These are phyloP conservation scores for Mactra quadrangularis DNA, from an alignment of 1,140 invertebrate genomes.

Conservation along the genomic window DNA sequence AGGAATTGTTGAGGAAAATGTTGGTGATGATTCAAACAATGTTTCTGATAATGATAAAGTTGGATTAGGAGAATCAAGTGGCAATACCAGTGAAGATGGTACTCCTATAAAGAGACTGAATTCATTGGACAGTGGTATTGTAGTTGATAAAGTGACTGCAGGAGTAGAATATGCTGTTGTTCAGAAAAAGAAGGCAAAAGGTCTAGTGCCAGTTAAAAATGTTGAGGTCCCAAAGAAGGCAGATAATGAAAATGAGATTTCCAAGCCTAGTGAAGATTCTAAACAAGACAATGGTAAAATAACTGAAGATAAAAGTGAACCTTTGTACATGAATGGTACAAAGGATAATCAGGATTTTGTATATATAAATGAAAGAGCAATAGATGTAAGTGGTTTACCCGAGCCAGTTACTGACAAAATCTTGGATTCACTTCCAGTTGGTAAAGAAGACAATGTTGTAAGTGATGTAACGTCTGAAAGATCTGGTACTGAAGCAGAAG, in stretches of 20 bases:
- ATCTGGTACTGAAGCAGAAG: constrained; percentile 7
- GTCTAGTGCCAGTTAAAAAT: not conserved
- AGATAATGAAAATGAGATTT: not conserved
- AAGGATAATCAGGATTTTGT: constrained; percentile 53
- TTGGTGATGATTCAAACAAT: not conserved
- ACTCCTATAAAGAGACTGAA: not conserved
- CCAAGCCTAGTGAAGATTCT: not conserved
- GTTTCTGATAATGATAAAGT: not conserved
- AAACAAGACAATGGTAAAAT: not conserved
- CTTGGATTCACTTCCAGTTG: not conserved
- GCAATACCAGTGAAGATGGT: not conserved
- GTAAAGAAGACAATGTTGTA: not conserved
- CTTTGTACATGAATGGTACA: constrained; percentile 47
- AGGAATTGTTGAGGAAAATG: constrained; percentile 14
- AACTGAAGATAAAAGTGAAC: not conserved
- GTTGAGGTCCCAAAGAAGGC: not conserved
- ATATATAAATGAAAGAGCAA: constrained; percentile 47
- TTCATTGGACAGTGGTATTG: constrained; percentile 53
- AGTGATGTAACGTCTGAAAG: constrained; percentile 1
- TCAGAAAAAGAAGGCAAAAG: constrained; percentile 42
- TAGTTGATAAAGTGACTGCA: constrained; percentile 30
- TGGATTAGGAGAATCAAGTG: not conserved
- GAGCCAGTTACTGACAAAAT: constrained; percentile 1
- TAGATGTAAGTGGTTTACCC: constrained; percentile 32
- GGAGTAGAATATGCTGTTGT: constrained; percentile 55